Conservation (phyloP, 2,888 invertebrate species). For the Cetonia aurata region DNA sequence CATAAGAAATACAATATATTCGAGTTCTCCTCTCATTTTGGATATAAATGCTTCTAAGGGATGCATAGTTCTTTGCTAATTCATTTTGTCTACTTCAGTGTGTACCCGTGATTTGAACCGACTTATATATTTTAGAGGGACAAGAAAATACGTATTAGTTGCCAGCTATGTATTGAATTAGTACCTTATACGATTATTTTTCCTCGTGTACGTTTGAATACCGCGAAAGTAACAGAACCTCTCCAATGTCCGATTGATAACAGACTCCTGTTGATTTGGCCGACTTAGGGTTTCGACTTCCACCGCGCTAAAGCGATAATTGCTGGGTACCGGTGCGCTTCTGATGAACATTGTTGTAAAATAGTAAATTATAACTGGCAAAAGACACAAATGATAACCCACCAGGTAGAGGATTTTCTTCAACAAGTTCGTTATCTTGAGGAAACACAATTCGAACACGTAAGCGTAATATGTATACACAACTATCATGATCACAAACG, state of each 20-base stretch:
- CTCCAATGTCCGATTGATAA: constrained; percentile 19
- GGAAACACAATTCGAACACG: constrained; percentile 42
- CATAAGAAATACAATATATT: too few relatives aligned
- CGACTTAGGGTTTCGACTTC: constrained; percentile 32
- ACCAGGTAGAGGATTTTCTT: constrained; percentile 40
- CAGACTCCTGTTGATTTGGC: constrained; percentile 7
- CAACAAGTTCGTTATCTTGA: constrained; percentile 29
- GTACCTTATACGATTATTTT: constrained; percentile 41
- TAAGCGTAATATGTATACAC: constrained; percentile 42
- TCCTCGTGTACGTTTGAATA: constrained; percentile 41
- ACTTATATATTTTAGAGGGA: too few relatives aligned
- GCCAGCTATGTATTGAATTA: not conserved
- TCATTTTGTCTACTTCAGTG: too few relatives aligned
- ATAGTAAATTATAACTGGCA: constrained; percentile 32
- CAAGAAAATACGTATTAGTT: not conserved
- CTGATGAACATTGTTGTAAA: constrained; percentile 38
- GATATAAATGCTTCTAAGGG: too few relatives aligned
- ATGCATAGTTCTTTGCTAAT: too few relatives aligned
- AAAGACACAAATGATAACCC: constrained; percentile 27
- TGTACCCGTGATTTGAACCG: too few relatives aligned
- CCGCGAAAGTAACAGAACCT: constrained; percentile 34
- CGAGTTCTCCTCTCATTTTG: too few relatives aligned
- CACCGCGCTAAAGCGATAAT: constrained; percentile 17
- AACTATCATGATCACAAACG: constrained; percentile 29
- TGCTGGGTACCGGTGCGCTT: constrained; percentile 30